A percentile compares a stretch with the other conserved stretches of the same genome.
phyloP scores from a whole-genome alignment of 1,140 invertebrate species.

The Hetaerina americana region DNA sequence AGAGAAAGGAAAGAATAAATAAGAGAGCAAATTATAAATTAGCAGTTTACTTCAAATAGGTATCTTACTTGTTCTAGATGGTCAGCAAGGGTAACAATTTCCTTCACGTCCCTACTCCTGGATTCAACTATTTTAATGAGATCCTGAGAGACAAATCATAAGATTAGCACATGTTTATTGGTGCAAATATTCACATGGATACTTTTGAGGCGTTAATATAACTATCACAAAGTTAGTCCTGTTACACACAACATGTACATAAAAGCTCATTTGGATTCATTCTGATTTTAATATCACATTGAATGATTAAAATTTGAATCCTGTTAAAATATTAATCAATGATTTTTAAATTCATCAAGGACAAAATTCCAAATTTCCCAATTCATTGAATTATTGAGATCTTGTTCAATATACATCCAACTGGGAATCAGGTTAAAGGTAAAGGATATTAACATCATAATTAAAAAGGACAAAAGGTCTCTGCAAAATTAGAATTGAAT shows the following conservation, averaged over 20 bases:
- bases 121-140: conserved; percentile 58
- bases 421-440: too few relatives aligned
- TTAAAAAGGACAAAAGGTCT: too few relatives aligned
- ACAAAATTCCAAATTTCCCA: too few relatives aligned
- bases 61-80: conserved; percentile 73
- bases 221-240: conserved; percentile 2
- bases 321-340: too few relatives aligned
- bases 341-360: too few relatives aligned
- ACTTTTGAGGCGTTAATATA: conserved; percentile 1
- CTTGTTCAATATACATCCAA: too few relatives aligned
- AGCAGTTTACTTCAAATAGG: conserved; percentile 5
- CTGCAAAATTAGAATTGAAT: too few relatives aligned
- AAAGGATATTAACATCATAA: too few relatives aligned
- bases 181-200: not conserved
- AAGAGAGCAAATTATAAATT: conserved; percentile 5
- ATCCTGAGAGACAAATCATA: conserved; percentile 38
- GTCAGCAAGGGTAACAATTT: conserved; percentile 58
- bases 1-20: conserved; percentile 9
- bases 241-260: not conserved
- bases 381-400: too few relatives aligned
- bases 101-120: conserved; percentile 53
- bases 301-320: too few relatives aligned
- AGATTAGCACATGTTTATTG: conserved; percentile 13
- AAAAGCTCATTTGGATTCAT: too few relatives aligned
- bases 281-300: too few relatives aligned